Evolutionary conservation across 2,797 vertebrate genomes (phyloP).

Genomic region (Phrynocephalus forsythii): DNA sequence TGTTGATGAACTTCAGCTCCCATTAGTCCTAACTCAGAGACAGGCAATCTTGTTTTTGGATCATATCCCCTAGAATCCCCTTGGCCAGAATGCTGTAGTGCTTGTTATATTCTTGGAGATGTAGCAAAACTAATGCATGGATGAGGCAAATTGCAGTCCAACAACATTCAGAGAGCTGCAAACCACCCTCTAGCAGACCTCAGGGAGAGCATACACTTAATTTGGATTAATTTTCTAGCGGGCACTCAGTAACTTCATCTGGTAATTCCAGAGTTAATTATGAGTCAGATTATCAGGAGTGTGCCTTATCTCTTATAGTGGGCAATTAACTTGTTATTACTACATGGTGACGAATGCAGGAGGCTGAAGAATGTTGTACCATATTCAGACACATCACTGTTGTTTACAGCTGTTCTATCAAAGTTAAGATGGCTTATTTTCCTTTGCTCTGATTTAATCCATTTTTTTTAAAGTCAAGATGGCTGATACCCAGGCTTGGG

Average conservation of each 20-base stretch:
- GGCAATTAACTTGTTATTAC: background rate
- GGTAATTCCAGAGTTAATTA: background rate
- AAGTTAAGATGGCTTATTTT: too few relatives aligned
- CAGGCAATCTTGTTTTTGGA: too few relatives aligned
- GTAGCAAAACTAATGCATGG: background rate
- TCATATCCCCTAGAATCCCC: background rate
- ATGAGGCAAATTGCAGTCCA: background rate
- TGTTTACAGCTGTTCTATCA: too few relatives aligned
- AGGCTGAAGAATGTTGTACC: too few relatives aligned
- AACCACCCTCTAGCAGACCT: background rate
- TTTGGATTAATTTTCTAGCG: background rate
- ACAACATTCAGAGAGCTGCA: background rate
- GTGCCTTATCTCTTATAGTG: background rate
- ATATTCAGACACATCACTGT: too few relatives aligned
- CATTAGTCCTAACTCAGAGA: background rate
- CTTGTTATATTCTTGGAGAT: too few relatives aligned
- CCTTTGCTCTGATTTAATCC: too few relatives aligned
- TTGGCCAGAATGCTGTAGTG: background rate
- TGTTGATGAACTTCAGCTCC: background rate
- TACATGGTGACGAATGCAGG: too few relatives aligned
- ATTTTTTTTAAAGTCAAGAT: too few relatives aligned
- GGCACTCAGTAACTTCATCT: background rate
- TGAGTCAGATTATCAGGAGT: background rate
- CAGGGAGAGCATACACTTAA: background rate
- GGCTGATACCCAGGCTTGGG: too few relatives aligned